Conservation (phyloP, 2,797 vertebrate species). For the Oreonectes daqikongensis region DNA sequence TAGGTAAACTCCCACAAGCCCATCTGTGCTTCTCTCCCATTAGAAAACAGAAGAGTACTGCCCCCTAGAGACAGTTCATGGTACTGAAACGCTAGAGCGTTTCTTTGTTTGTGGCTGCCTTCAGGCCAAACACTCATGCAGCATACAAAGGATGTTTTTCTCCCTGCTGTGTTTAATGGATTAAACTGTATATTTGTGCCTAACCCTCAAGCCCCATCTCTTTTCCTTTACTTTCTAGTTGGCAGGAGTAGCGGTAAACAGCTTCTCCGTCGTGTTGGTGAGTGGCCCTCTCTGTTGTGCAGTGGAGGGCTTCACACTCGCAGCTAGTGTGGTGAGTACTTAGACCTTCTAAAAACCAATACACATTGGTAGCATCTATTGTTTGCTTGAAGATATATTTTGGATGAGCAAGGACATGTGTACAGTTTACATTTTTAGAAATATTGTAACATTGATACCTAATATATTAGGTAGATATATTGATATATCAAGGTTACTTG, state of each 20-base stretch:
- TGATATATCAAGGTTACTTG: too few species aligned
- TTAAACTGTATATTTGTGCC: slow-evolving; percentile 38
- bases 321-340: slow-evolving; percentile 77
- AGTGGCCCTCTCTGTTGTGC: slow-evolving; percentile 81
- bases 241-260: slow-evolving; percentile 54
- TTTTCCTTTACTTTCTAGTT: slow-evolving; percentile 38
- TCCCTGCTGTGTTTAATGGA: slow-evolving; percentile 23
- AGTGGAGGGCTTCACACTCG: slow-evolving; percentile 82
- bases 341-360: background rate
- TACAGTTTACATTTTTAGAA: background rate
- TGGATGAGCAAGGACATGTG: background rate
- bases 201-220: slow-evolving; percentile 47
- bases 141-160: slow-evolving; percentile 37
- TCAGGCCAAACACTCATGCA: slow-evolving; percentile 33
- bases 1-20: slow-evolving; percentile 72
- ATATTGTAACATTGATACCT: too few species aligned
- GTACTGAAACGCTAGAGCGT: slow-evolving; percentile 23
- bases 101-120: slow-evolving; percentile 49
- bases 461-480: too few species aligned
- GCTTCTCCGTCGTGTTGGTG: slow-evolving; percentile 66
- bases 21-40: slow-evolving; percentile 71
- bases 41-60: slow-evolving; percentile 23
- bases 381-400: background rate
- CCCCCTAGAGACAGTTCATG: slow-evolving; percentile 43
- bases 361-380: background rate